Conservation (phyloP, 1,140 invertebrate species). For the Nilaparvata lugens region DNA sequence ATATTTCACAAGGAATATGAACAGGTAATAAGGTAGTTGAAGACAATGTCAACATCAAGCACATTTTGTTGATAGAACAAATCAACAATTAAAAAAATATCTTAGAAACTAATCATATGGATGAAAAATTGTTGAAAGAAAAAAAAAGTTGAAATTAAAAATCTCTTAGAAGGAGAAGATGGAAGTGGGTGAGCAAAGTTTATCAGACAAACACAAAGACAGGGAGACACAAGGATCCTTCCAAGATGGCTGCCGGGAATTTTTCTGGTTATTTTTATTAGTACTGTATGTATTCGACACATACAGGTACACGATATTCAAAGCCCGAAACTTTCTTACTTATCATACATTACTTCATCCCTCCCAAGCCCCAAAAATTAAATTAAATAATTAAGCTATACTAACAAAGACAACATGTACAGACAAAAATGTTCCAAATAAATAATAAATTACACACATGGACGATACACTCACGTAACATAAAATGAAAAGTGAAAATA, state of each 20-base stretch:
- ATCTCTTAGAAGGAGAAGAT: conserved; percentile 2
- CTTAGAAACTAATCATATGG: neutral
- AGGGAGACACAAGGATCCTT: conserved; percentile 38
- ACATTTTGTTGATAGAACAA: neutral
- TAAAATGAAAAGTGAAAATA: conserved; percentile 42
- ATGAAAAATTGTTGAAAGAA: neutral
- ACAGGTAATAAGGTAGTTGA: conserved; percentile 5
- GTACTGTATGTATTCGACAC: no score
- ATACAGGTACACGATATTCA: no score
- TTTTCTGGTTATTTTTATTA: no score
- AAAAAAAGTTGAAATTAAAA: neutral
- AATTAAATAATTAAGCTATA: conserved; percentile 19
- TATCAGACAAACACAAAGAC: conserved; percentile 25
- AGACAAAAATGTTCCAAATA: conserved; percentile 15
- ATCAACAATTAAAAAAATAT: neutral
- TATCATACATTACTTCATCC: no score
- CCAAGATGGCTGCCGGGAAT: conserved; percentile 32
- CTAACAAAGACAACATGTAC: conserved; percentile 26
- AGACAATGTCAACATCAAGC: neutral
- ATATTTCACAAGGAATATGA: conserved; percentile 2
- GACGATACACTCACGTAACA: conserved; percentile 45
- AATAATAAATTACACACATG: conserved; percentile 36
- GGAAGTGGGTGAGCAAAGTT: conserved; percentile 14
- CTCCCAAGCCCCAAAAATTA: no score
- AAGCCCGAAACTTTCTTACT: no score